Evolutionary conservation across 2,113 vertebrate genomes (phyloP).

Genomic region (Poicephalus meyeri): DNA sequence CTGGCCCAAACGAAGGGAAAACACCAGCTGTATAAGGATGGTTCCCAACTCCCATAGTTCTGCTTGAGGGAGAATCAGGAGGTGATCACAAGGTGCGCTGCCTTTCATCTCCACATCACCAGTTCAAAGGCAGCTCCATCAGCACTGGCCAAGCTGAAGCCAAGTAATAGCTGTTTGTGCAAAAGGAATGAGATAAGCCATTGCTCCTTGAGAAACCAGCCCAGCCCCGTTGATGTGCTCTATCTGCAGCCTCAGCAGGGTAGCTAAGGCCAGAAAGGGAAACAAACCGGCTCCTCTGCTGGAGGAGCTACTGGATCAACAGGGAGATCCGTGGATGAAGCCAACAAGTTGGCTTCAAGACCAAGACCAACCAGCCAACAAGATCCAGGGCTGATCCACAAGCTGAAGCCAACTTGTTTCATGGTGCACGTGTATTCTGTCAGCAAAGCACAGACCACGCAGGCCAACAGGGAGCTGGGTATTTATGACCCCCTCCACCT

Average conservation of each 20-base stretch:
- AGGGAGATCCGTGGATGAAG: neutral
- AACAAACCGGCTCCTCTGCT: neutral
- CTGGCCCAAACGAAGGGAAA: neutral
- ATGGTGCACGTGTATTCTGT: accelerated
- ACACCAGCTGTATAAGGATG: neutral
- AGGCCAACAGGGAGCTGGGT: accelerated
- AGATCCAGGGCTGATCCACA: neutral
- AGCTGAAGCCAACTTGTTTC: neutral
- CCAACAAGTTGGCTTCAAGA: neutral
- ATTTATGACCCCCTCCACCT: neutral
- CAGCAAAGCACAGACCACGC: neutral
- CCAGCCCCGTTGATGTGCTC: neutral
- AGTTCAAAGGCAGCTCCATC: neutral
- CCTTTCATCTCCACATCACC: neutral
- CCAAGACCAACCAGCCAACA: too few relatives aligned
- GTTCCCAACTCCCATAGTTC: neutral
- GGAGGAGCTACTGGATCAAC: neutral
- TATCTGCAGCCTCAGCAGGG: neutral
- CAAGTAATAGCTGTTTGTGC: neutral
- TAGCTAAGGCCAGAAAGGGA: neutral
- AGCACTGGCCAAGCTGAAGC: neutral
- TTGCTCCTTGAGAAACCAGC: neutral
- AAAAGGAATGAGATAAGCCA: neutral
- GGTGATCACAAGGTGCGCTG: neutral
- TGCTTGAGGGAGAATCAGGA: neutral